Conservation (phyloP, 2,797 vertebrate genomes). For the Erpetoichthys calabaricus region DNA sequence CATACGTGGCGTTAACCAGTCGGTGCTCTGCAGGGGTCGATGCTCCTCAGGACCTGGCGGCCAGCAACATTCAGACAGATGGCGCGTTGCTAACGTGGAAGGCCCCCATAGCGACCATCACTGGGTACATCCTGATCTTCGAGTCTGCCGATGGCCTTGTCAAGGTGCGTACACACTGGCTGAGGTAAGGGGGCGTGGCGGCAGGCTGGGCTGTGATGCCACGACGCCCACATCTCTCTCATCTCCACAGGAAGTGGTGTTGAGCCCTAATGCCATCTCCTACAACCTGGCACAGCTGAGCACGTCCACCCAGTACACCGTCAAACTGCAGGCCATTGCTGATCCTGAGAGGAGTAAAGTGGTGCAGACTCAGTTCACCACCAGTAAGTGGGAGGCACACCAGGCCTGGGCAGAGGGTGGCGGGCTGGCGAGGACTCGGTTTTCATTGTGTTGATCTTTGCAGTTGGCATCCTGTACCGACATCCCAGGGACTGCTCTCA, state of each 20-base stretch:
- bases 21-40: conserved; percentile 59
- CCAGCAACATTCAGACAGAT: conserved; percentile 75
- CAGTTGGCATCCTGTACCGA: conserved; percentile 76
- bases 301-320: conserved; percentile 69
- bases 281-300: conserved; percentile 73
- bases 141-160: conserved; percentile 65
- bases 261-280: conserved; percentile 67
- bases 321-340: conserved; percentile 68
- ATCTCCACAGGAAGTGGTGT: conserved; percentile 62
- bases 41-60: conserved; percentile 67
- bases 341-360: conserved; percentile 66
- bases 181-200: background rate
- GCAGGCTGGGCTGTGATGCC: background rate
- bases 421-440: background rate
- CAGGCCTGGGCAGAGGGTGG: too few relatives aligned
- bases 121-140: conserved; percentile 77
- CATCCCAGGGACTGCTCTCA: conserved; percentile 87
- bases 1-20: too few relatives aligned
- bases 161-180: conserved; percentile 46
- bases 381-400: conserved; percentile 54
- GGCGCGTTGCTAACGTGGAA: conserved; percentile 71
- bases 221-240: conserved; percentile 3
- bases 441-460: conserved; percentile 13
- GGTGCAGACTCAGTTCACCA: conserved; percentile 66
- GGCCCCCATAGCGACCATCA: conserved; percentile 71